Conservation (phyloP, 2,797 vertebrate genomes). For the Acanthopagrus latus region DNA sequence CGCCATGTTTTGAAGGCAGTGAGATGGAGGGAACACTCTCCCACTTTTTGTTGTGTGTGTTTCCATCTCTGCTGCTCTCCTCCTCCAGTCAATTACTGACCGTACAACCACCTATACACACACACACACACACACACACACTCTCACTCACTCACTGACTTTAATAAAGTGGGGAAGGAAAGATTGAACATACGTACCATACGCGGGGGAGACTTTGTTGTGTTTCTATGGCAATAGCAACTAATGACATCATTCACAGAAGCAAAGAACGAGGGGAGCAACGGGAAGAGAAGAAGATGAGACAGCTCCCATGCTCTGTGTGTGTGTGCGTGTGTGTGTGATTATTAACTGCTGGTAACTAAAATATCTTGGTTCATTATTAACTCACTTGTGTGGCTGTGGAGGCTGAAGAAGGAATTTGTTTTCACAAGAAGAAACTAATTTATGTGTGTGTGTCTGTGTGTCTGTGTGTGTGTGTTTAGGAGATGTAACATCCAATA, state of each 20-base stretch:
- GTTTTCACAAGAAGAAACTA: background rate
- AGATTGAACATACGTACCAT: slow-evolving; percentile 45
- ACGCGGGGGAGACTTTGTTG: slow-evolving; percentile 70
- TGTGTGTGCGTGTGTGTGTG: slow-evolving; percentile 14
- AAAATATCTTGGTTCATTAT: slow-evolving; percentile 56
- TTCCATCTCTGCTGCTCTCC: background rate
- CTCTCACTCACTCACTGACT: slow-evolving; percentile 9
- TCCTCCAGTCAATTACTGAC: slow-evolving; percentile 27
- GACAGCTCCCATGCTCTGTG: slow-evolving; percentile 26
- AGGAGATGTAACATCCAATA: slow-evolving; percentile 12
- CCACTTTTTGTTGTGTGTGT: background rate
- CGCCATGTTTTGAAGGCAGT: no score
- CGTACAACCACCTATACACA: background rate
- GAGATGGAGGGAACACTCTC: no score
- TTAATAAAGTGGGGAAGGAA: slow-evolving; percentile 52
- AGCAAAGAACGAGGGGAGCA: slow-evolving; percentile 52
- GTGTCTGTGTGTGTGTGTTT: background rate
- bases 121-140: background rate
- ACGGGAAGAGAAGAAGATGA: slow-evolving; percentile 30
- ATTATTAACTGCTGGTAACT: slow-evolving; percentile 39
- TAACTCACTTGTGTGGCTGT: slow-evolving; percentile 35
- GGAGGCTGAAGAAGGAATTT: slow-evolving; percentile 9
- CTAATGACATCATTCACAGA: slow-evolving; percentile 73
- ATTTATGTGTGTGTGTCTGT: slow-evolving; percentile 13
- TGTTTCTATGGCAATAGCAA: slow-evolving; percentile 74